These are phyloP conservation scores for Osmerus eperlanus DNA, from an alignment of 2,113 vertebrate genomes.

Conservation along the genomic window DNA sequence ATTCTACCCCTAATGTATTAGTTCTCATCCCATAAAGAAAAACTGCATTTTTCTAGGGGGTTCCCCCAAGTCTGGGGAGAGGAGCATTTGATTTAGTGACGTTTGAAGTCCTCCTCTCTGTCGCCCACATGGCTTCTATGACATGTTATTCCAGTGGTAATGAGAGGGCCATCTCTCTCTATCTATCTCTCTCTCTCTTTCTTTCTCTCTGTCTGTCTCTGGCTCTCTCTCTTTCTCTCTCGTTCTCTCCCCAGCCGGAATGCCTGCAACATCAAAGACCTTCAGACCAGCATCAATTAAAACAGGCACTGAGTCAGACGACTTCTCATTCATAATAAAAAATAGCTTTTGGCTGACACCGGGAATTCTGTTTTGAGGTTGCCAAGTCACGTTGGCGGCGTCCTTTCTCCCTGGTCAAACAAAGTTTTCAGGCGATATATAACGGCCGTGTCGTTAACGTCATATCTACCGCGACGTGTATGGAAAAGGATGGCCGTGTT, in stretches of 20 bases:
- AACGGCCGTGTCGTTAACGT: neutral
- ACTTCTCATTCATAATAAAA: constrained; percentile 58
- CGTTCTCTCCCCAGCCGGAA: neutral
- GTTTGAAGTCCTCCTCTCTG: constrained; percentile 24
- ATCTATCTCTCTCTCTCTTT: constrained; percentile 16
- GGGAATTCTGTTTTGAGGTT: constrained; percentile 24
- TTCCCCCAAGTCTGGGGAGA: constrained; percentile 12
- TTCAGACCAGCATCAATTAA: constrained; percentile 33
- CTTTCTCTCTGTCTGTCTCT: neutral
- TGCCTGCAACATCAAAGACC: constrained; percentile 45
- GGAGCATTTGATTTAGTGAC: constrained; percentile 32
- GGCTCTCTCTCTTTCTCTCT: neutral
- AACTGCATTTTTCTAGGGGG: neutral
- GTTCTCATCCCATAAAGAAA: neutral
- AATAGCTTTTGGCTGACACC: constrained; percentile 41
- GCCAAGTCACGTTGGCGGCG: constrained; percentile 29
- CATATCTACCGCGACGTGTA: neutral
- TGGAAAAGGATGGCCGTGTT: neutral
- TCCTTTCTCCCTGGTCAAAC: constrained; percentile 12
- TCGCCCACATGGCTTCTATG: constrained; percentile 24
- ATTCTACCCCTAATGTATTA: too few species aligned
- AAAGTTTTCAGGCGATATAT: neutral
- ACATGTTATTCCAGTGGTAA: constrained; percentile 31
- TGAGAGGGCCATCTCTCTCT: constrained; percentile 37
- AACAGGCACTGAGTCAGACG: neutral